phyloP scores from a whole-genome alignment of 2,113 vertebrate species.

The Marmota monax region DNA sequence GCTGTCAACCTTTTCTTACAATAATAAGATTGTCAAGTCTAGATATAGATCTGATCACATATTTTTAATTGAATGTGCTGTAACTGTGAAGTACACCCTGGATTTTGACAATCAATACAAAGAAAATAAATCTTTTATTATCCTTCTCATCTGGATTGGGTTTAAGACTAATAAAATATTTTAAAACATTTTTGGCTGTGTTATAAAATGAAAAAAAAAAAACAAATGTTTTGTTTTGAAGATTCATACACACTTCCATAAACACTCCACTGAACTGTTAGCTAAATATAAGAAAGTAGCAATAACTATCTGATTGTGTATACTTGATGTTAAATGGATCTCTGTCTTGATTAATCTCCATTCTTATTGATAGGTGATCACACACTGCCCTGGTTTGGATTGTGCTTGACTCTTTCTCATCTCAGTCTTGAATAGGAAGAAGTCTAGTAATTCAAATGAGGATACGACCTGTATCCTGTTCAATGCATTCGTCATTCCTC shows the following conservation, averaged over 20 bases:
- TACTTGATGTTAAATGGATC: not conserved
- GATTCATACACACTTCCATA: not conserved
- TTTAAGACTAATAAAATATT: not conserved
- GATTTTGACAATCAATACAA: not conserved
- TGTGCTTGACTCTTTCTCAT: not conserved
- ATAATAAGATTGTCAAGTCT: not conserved
- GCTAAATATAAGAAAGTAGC: not conserved
- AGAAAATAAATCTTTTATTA: not conserved
- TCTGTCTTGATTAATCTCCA: not conserved
- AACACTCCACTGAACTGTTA: not conserved
- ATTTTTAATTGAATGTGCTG: not conserved
- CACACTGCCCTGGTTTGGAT: not conserved
- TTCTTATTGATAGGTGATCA: not conserved
- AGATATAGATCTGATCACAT: not conserved
- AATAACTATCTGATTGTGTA: not conserved
- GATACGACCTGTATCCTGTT: not conserved
- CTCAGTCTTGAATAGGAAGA: not conserved
- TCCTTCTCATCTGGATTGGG: not conserved
- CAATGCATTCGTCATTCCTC: not conserved
- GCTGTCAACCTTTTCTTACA: not conserved
- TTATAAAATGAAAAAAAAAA: not conserved
- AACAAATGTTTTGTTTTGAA: not conserved
- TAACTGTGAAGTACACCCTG: not conserved
- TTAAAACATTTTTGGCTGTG: not conserved
- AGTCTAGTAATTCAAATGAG: not conserved